A percentile compares a stretch with the other conserved stretches of the same genome.
phyloP scores from a whole-genome alignment of 2,113 vertebrate species.

The Pachypanchax playfairii region DNA sequence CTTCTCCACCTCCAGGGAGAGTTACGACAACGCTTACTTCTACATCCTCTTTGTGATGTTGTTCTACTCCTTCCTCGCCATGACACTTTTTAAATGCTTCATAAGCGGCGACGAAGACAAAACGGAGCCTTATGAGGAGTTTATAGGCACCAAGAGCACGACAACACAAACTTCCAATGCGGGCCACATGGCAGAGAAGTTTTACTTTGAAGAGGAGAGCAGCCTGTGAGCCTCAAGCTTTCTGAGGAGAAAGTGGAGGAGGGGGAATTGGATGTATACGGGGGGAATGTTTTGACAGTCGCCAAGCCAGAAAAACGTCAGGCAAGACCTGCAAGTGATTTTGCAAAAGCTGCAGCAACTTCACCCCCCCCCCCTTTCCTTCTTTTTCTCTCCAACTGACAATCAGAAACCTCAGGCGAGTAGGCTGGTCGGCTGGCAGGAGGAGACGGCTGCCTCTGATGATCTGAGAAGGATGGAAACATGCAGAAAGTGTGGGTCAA shows the following conservation, averaged over 20 bases:
- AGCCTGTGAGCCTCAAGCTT: constrained; percentile 76
- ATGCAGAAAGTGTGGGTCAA: constrained; percentile 70
- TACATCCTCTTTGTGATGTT: constrained; percentile 92
- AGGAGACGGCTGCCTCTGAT: constrained; percentile 68
- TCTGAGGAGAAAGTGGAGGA: constrained; percentile 46
- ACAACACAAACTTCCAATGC: constrained; percentile 79
- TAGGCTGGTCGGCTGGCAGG: constrained; percentile 40
- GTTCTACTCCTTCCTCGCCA: constrained; percentile 89
- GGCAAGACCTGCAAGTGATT: constrained; percentile 75
- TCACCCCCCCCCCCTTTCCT: constrained; percentile 20
- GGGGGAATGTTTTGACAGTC: constrained; percentile 74
- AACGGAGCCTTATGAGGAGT: constrained; percentile 86
- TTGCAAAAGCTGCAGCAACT: constrained; percentile 58
- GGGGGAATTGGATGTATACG: constrained; percentile 34
- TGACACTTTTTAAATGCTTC: constrained; percentile 87
- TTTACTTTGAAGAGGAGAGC: constrained; percentile 89
- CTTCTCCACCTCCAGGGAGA: constrained; percentile 59
- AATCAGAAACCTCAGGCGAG: constrained; percentile 69
- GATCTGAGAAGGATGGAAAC: constrained; percentile 73
- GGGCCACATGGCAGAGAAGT: constrained; percentile 77
- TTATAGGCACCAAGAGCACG: constrained; percentile 68
- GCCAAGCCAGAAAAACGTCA: constrained; percentile 72
- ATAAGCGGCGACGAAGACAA: constrained; percentile 82
- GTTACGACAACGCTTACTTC: constrained; percentile 90
- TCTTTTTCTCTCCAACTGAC: constrained; percentile 51